A percentile compares a stretch with the other conserved stretches of the same genome.
Evolutionary conservation across 2,797 vertebrate species (phyloP).

Genomic region (Hemitrygon akajei): DNA sequence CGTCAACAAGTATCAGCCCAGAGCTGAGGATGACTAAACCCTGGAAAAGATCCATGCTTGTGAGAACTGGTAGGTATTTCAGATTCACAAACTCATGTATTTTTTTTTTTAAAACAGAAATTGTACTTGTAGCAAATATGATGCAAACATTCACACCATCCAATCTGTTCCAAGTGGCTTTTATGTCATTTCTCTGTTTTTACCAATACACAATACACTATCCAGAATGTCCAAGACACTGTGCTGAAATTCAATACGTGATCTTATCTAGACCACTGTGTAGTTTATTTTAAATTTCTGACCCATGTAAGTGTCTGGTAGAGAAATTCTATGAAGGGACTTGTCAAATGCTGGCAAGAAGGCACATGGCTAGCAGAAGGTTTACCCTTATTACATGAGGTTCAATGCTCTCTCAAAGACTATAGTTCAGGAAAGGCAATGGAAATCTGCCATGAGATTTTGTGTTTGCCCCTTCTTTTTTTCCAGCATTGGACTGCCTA

Average conservation of each 20-base stretch:
- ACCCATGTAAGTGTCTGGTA: background rate
- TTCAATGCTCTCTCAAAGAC: background rate
- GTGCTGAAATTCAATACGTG: background rate
- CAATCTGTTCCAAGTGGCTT: background rate
- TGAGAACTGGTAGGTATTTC: background rate
- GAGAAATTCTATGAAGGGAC: too few species aligned
- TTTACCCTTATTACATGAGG: background rate
- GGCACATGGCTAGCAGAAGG: background rate
- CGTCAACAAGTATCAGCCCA: background rate
- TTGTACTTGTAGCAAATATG: background rate
- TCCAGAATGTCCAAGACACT: background rate
- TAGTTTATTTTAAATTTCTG: background rate
- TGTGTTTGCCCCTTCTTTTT: background rate
- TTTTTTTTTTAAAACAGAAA: background rate
- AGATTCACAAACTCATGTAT: background rate
- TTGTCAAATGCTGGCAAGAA: background rate
- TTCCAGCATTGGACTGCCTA: background rate
- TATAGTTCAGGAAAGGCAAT: background rate
- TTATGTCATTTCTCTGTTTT: background rate
- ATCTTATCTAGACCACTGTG: background rate
- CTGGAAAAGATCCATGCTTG: background rate
- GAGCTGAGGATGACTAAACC: background rate
- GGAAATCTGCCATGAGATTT: background rate
- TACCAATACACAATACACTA: background rate
- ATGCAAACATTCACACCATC: background rate